Evolutionary conservation across 2,113 vertebrate species (phyloP), one percentile per base, ranked within the genome.

Genomic region (Pangasianodon gigas): DNA sequence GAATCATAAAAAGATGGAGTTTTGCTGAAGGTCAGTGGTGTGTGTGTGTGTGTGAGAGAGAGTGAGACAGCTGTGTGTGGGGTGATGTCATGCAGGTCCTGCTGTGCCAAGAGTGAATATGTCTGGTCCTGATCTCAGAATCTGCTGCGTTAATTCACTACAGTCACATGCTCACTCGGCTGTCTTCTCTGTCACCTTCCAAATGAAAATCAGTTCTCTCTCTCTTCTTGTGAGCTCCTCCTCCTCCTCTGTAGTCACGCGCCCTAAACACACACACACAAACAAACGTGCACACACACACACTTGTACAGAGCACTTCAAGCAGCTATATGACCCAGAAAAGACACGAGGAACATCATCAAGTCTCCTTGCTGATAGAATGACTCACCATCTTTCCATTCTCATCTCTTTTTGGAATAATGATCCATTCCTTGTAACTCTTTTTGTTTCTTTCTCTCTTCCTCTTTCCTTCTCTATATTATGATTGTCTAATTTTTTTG

Each of bases 161-260:
- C 21, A 24, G 56, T 84, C 52, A 58, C 21, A 19, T 84, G 56
- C 26, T 60, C 54, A 44, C 19, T 44, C 11, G 9, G 58, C 54
- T 11, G 44, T 60, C 19, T 60, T 14, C 14, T 6, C n/a, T 37
- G 18, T 6, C 80, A 37, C 19, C 80, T 41, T 84, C 32, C 32
- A 11, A 84, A 83, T 19, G 6, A 83, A 83, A 83, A 41, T 41
- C 52, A 46, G 46, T 46, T 69, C 67, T 69, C 29, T 32, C 41
- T 92, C 91, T 91, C 88, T 91, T 75, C 80, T 67, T 52, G 62
- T 79, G 91, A 92, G 92, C 69, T 48, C 92, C 51, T 60, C 84
- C 82, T 92, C 92, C 91, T 93, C 92, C 90, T 89, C 91, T 58
- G 24, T 81, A 71, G 48, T 60, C 26, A 74, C 10, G n/a, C 26